Conservation (phyloP, 1,140 invertebrate species). For the Onthophagus taurus region DNA sequence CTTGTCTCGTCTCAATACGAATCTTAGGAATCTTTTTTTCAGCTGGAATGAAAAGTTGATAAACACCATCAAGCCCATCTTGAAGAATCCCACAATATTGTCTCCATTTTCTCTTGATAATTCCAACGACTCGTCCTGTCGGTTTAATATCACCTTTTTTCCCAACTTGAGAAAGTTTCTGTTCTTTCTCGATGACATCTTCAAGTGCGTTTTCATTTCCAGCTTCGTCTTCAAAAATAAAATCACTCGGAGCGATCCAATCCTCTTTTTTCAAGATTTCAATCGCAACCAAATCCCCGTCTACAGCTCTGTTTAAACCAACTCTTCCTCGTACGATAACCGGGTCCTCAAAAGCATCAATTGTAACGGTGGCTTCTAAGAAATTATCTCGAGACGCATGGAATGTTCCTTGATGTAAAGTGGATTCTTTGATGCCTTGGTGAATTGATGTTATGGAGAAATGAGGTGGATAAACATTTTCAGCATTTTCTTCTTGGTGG, state of each 20-base stretch:
- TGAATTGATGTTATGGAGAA: slow-evolving; percentile 66
- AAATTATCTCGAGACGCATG: slow-evolving; percentile 84
- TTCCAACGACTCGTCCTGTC: slow-evolving; percentile 86
- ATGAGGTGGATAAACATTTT: slow-evolving; percentile 78
- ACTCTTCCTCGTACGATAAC: slow-evolving; percentile 82
- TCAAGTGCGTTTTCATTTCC: slow-evolving; percentile 52
- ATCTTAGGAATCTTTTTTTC: slow-evolving; percentile 86
- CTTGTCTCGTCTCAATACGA: slow-evolving; percentile 84
- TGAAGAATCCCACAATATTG: slow-evolving; percentile 94
- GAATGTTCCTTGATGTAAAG: slow-evolving; percentile 75
- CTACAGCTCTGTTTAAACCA: slow-evolving; percentile 88
- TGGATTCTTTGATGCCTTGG: slow-evolving; percentile 68
- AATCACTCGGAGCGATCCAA: slow-evolving; percentile 80
- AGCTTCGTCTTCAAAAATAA: slow-evolving; percentile 74
- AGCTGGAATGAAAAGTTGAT: slow-evolving; percentile 82
- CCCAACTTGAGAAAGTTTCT: slow-evolving; percentile 29
- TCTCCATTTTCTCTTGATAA: slow-evolving; percentile 92
- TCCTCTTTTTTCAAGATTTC: slow-evolving; percentile 82
- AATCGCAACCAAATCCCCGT: slow-evolving; percentile 91
- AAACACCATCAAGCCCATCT: slow-evolving; percentile 58
- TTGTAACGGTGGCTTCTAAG: slow-evolving; percentile 82
- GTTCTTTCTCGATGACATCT: slow-evolving; percentile 48
- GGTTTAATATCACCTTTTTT: slow-evolving; percentile 49
- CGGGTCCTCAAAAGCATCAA: slow-evolving; percentile 70
- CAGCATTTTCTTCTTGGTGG: slow-evolving; percentile 48